Evolutionary conservation across 2,113 vertebrate genomes (phyloP).

Genomic region (Lates calcarifer): DNA sequence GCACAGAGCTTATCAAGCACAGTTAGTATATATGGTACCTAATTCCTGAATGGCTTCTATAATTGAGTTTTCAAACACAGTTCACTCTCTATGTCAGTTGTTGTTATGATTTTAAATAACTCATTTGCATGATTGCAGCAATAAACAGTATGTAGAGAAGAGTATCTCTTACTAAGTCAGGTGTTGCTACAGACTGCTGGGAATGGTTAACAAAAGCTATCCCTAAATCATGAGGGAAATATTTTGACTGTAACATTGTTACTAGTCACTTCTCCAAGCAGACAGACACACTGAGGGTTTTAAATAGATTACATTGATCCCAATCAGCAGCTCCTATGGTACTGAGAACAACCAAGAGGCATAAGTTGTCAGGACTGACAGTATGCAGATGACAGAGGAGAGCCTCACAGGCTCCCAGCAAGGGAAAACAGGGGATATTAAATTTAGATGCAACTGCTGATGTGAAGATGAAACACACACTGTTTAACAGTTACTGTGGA

Average conservation of each 20-base stretch:
- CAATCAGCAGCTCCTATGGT: slow-evolving; percentile 17
- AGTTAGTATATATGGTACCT: not conserved
- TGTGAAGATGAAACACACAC: slow-evolving; percentile 24
- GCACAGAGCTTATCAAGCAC: not conserved
- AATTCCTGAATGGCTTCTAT: not conserved
- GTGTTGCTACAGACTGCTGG: not conserved
- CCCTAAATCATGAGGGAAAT: not conserved
- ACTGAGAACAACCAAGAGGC: slow-evolving; percentile 13
- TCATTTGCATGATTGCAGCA: not conserved
- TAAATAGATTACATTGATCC: slow-evolving; percentile 45
- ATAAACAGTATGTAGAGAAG: no score
- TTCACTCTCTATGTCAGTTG: not conserved
- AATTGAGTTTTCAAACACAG: not conserved
- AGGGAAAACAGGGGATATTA: slow-evolving; percentile 6
- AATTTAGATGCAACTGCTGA: slow-evolving; percentile 30
- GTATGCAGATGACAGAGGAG: slow-evolving; percentile 25
- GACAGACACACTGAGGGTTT: slow-evolving; percentile 8
- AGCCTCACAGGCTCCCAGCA: slow-evolving; percentile 18
- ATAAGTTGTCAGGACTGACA: slow-evolving; percentile 27
- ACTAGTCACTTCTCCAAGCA: not conserved
- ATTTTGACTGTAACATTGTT: not conserved
- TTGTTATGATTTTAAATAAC: not conserved
- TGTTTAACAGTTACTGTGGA: slow-evolving; percentile 8
- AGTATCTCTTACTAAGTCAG: not conserved
- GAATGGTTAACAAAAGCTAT: slow-evolving; percentile 2